Conservation (phyloP, 2,113 vertebrate species). For the Toxotes jaculatrix region DNA sequence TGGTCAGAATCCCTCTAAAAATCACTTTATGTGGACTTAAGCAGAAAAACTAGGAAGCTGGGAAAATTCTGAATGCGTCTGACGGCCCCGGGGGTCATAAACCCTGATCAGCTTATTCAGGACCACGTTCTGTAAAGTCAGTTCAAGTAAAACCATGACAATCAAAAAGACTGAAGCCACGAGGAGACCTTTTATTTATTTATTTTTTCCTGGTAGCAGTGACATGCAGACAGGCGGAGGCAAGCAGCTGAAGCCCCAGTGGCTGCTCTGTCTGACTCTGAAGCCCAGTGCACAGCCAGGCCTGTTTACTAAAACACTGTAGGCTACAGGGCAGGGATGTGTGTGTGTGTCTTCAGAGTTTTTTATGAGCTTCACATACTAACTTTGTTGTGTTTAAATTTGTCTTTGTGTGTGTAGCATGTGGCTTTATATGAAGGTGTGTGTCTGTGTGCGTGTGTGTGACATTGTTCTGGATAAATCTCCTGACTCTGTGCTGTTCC, state of each 20-base stretch:
- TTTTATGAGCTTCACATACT: conserved; percentile 10
- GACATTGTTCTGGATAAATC: conserved; percentile 15
- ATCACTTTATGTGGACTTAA: not conserved
- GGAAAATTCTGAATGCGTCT: not conserved
- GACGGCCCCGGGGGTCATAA: conserved; percentile 4
- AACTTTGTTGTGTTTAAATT: not conserved
- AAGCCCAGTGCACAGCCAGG: conserved; percentile 27
- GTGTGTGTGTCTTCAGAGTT: conserved; percentile 21
- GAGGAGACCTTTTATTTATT: not conserved
- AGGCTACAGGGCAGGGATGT: conserved; percentile 33
- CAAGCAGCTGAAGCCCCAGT: conserved; percentile 37
- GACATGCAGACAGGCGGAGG: conserved; percentile 37
- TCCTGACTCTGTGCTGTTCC: not conserved
- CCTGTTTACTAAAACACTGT: conserved; percentile 42
- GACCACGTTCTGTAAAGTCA: conserved; percentile 36
- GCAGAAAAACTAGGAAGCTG: not conserved
- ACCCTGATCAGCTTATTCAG: conserved; percentile 31
- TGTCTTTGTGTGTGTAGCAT: not conserved
- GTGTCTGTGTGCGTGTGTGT: not conserved
- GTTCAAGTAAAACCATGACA: conserved; percentile 51
- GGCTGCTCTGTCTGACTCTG: conserved; percentile 42
- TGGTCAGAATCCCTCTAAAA: not conserved
- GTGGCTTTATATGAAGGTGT: not conserved
- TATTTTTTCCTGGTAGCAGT: conserved; percentile 22
- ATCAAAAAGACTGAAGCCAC: conserved; percentile 17